These are phyloP conservation scores for Bombus confusus DNA, from an alignment of 1,140 invertebrate genomes.

Conservation along the genomic window DNA sequence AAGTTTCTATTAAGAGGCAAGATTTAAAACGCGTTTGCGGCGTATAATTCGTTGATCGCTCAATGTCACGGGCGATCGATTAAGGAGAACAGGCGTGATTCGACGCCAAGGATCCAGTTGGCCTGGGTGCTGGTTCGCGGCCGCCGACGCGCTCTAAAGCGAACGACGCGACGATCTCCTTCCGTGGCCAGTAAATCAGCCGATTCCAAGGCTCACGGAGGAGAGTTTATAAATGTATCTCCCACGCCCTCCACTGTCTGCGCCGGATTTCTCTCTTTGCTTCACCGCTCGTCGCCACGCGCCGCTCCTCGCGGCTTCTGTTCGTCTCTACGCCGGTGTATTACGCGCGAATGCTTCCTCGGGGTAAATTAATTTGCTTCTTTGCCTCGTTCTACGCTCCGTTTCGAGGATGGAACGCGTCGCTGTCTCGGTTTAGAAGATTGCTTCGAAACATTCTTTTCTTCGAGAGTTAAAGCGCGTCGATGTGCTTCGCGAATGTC, in stretches of 20 bases:
- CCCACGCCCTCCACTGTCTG: constrained; percentile 78
- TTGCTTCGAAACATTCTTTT: not conserved
- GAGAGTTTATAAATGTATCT: constrained; percentile 78
- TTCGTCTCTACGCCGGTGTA: constrained; percentile 40
- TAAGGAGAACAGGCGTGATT: constrained; percentile 3
- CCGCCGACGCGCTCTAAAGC: constrained; percentile 26
- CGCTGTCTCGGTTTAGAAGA: constrained; percentile 14
- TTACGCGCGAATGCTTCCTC: constrained; percentile 59
- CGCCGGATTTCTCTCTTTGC: constrained; percentile 66
- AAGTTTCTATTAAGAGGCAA: not conserved
- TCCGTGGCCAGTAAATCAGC: constrained; percentile 68
- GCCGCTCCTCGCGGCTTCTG: constrained; percentile 18
- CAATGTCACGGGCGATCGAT: not conserved
- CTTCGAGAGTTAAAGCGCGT: constrained; percentile 18
- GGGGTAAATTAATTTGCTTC: constrained; percentile 66
- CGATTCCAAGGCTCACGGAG: constrained; percentile 67
- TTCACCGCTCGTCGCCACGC: not conserved
- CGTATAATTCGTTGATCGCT: not conserved
- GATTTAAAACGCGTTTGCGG: not conserved
- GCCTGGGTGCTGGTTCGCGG: not conserved
- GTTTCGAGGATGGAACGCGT: constrained; percentile 21
- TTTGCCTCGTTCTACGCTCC: constrained; percentile 20
- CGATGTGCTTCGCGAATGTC: constrained; percentile 16
- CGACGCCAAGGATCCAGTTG: constrained; percentile 9
- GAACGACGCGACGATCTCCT: constrained; percentile 55